phyloP scores from a whole-genome alignment of 1,140 invertebrate genomes.

The Marisa cornuarietis region DNA sequence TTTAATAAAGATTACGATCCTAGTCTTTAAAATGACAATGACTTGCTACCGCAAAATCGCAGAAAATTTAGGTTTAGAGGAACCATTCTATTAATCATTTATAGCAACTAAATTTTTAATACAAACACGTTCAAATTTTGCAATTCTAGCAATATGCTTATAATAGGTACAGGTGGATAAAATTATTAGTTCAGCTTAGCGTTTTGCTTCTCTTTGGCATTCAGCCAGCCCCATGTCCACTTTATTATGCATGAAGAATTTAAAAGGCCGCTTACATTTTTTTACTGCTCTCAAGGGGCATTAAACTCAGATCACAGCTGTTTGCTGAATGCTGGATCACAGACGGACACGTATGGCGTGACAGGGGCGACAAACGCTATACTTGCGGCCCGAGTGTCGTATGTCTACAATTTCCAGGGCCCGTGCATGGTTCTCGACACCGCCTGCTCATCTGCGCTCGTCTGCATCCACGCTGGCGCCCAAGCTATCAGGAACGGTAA shows the following conservation, averaged over 20 bases:
- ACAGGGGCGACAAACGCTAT: slow-evolving; percentile 44
- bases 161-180: too few relatives aligned
- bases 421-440: slow-evolving; percentile 48
- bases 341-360: slow-evolving; percentile 35
- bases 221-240: too few relatives aligned
- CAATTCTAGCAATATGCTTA: too few relatives aligned
- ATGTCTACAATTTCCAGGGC: slow-evolving; percentile 45
- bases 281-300: slow-evolving; percentile 3
- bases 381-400: slow-evolving; percentile 42
- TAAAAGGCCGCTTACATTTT: too few relatives aligned
- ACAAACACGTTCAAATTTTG: slow-evolving; percentile 21
- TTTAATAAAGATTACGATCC: too few relatives aligned
- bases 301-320: slow-evolving; percentile 45
- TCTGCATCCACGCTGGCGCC: slow-evolving; percentile 39
- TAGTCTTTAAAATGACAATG: too few relatives aligned
- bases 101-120: too few relatives aligned
- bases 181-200: too few relatives aligned
- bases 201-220: too few relatives aligned
- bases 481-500: slow-evolving; percentile 42
- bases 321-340: slow-evolving; percentile 15
- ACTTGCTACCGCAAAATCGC: background rate
- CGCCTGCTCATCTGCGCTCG: slow-evolving; percentile 48
- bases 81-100: too few relatives aligned
- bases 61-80: background rate
- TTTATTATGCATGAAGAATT: too few relatives aligned